Percentiles rank a stretch among this genome's conserved stretches.
Conservation (phyloP, 1,140 invertebrate genomes). For the Calephelis virginiensis region DNA sequence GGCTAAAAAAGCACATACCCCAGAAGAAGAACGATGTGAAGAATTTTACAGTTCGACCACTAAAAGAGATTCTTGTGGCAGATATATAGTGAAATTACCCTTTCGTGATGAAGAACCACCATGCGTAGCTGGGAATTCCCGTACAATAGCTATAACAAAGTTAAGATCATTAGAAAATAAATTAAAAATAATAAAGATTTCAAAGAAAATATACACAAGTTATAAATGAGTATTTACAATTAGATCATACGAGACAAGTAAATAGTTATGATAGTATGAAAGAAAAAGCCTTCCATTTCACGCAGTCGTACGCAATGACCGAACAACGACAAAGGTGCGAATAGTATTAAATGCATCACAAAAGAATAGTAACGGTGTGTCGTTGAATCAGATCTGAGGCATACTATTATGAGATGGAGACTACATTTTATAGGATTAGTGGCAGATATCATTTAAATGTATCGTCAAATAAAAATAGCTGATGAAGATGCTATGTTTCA, state of each 20-base stretch:
- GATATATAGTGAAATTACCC: too few species aligned
- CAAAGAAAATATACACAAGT: constrained; percentile 30
- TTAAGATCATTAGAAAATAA: too few species aligned
- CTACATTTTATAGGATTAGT: constrained; percentile 30
- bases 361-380: constrained; percentile 20
- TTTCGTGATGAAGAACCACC: too few species aligned
- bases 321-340: constrained; percentile 19
- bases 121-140: too few species aligned
- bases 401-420: constrained; percentile 22
- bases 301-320: constrained; percentile 22
- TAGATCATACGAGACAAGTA: constrained; percentile 29
- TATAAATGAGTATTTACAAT: constrained; percentile 33
- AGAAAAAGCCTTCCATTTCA: too few species aligned
- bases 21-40: too few species aligned
- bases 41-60: too few species aligned
- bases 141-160: too few species aligned
- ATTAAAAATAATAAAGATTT: constrained; percentile 1
- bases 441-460: constrained; percentile 56
- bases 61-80: too few species aligned
- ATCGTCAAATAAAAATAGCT: constrained; percentile 41
- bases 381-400: constrained; percentile 20
- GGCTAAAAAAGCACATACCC: too few species aligned
- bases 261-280: not conserved
- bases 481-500: constrained; percentile 44
- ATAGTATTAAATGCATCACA: constrained; percentile 22